Base-by-base conservation (phyloP, 37 sponge, comb jelly and placozoan species). In the Spongia lamella region DNA sequence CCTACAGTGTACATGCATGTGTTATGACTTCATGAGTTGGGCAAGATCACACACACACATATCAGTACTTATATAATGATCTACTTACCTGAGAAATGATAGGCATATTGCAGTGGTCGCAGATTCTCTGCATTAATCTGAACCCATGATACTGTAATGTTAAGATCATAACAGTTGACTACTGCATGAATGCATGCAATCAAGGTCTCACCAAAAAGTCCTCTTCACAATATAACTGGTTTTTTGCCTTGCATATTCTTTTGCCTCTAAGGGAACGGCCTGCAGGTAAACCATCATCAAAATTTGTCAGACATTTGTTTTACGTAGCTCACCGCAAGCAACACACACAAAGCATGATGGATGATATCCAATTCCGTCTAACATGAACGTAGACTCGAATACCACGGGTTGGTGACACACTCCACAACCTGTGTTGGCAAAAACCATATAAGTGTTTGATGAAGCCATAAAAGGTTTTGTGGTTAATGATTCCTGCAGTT, bases 201-300 rank as follows among this genome's bases (percentile, higher is more conserved):
- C 5, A 64, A 11, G 20, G 20, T 56, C 73, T 72, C 57, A 72
- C 73, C 37, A 56, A 55, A 58, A 56, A 72, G 39, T 72, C 73
- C 34, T 72, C 73, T 30, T 72, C 58, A 38, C 73, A 72, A 36
- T 37, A 72, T n/a, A 72, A n/a, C 59, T 37, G 31, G 6, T 33
- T 34, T 32, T 72, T 72, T 34, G 56, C 57, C 24, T 40, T 52
- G 59, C 17, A 34, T 7, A 53, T 31, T 21, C 21, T 24, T 3
- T 51, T 27, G 16, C 49, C 33, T 33, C 56, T 32, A 22, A 72
- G 11, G 37, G 38, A 36, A 22, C 73, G 57, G 1, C 73, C 73
- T 72, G 25, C 6, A 5, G 17, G 50, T 5, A 34, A 6, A 37
- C 9, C 49, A 38, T 20, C 11, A 35, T 2, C 16, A 33, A 16